Conservation (phyloP, 2,797 vertebrate species). For the Pyrocephalus nanus region DNA sequence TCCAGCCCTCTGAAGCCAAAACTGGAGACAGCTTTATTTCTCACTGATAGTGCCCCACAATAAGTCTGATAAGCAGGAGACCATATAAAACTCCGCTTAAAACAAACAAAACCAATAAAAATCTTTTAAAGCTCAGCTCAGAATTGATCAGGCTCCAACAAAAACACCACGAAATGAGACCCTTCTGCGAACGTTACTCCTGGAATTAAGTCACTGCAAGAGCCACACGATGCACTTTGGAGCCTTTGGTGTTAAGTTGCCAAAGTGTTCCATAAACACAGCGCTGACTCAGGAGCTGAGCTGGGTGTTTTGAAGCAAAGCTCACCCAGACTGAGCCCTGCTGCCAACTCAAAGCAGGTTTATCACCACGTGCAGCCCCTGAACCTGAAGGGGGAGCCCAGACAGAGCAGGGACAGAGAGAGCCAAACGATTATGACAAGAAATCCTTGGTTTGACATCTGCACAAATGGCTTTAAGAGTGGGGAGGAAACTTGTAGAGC, state of each 20-base stretch:
- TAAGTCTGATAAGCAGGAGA: neutral
- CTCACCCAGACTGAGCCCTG: neutral
- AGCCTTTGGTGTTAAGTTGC: neutral
- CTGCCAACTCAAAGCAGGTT: neutral
- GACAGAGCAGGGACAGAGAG: neutral
- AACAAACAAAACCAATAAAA: neutral
- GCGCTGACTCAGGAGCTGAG: rapidly evolving
- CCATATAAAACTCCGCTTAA: neutral
- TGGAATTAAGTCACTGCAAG: neutral
- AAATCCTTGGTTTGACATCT: neutral
- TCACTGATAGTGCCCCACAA: neutral
- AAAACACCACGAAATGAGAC: neutral
- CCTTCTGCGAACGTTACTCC: neutral
- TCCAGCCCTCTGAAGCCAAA: neutral
- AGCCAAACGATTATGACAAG: neutral
- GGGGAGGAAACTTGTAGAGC: neutral
- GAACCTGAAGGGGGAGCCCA: neutral
- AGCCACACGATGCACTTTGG: neutral
- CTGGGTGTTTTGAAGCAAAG: neutral
- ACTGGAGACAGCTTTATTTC: neutral
- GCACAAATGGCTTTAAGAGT: neutral
- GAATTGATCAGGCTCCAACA: neutral
- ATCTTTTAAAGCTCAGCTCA: neutral
- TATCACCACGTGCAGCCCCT: neutral
- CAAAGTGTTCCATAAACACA: neutral